Base-by-base conservation (phyloP, 1,140 invertebrate species). In the Spodoptera litura region DNA sequence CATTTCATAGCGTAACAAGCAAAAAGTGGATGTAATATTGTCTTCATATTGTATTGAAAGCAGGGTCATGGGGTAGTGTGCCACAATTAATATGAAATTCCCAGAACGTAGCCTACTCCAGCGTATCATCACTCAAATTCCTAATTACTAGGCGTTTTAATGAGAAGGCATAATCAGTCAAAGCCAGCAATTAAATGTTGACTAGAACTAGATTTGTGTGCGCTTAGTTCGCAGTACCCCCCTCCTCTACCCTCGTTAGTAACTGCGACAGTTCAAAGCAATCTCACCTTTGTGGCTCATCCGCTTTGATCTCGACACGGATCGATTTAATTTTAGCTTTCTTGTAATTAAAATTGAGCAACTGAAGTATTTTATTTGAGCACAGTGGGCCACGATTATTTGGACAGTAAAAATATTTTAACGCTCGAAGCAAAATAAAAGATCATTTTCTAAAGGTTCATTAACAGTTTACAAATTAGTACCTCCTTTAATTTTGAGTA, bases 301-400 rank as follows among this genome's bases (percentile, higher is more conserved):
- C 81, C 75, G 68, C 85, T 89, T 89, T 89, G 86, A 91, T 91
- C 81, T 87, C 58, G 68, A 79, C 78, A 66, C 59, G 81, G 87
- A 87, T 90, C 87, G 87, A 85, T 88, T 79, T 78, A 79, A 83
- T 87, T 87, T 86, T 81, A 87, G 61, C 81, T 81, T 85, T 85
- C 81, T 87, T 80, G 79, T 88, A 88, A 89, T 89, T 91, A 86
- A 88, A 89, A 85, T 85, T 84, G 74, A 80, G 79, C 79, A 85
- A 86, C 83, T 55, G 59, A 58, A 77, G 38, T 75, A 56, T 78
- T 70, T 81, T 71, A 78, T 78, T 81, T 52, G 27, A 20, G 20
- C 59, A 66, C 52, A 51, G 15, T 5, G 8, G 25, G 66, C 27
- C 44, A 71, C 5, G 58, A 49, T 71, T 74, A 56, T 49, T 49